Evolutionary conservation across 2,113 vertebrate species (phyloP).

Genomic region (Regulus satrapa): DNA sequence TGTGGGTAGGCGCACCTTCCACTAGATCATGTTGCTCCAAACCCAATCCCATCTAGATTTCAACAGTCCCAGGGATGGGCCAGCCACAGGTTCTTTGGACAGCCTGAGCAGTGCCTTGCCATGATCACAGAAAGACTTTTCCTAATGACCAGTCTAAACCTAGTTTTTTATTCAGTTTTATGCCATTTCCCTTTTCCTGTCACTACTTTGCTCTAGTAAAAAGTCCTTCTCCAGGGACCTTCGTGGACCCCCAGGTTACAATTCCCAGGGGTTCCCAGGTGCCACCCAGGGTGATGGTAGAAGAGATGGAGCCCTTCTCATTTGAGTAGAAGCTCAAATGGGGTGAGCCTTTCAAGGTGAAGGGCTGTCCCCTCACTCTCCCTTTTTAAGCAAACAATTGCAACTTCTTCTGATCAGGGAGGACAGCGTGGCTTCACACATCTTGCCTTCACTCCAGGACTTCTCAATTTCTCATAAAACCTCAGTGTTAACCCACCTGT

Average conservation of each 20-base stretch:
- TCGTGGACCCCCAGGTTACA: background rate
- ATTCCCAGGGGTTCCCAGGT: background rate
- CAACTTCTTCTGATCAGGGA: background rate
- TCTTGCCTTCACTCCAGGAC: background rate
- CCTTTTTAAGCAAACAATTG: background rate
- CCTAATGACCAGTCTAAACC: background rate
- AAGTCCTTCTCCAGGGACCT: background rate
- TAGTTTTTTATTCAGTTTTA: background rate
- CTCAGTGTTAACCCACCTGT: background rate
- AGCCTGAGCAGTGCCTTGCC: background rate
- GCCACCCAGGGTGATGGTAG: too few relatives aligned
- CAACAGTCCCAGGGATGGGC: background rate
- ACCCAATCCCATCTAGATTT: too few relatives aligned
- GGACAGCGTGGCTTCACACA: background rate
- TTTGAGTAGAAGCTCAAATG: background rate
- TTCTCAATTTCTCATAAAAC: background rate
- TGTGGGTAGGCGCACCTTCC: background rate
- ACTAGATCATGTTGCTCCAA: background rate
- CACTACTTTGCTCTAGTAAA: background rate
- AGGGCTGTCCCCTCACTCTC: background rate
- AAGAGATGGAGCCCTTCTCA: rapidly evolving
- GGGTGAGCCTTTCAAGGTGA: background rate
- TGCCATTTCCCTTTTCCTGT: background rate
- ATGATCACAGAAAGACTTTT: background rate
- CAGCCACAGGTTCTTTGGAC: background rate